A percentile compares a stretch with the other conserved stretches of the same genome.
Conservation (phyloP, 1,140 invertebrate genomes). For the Drosophila littoralis region DNA sequence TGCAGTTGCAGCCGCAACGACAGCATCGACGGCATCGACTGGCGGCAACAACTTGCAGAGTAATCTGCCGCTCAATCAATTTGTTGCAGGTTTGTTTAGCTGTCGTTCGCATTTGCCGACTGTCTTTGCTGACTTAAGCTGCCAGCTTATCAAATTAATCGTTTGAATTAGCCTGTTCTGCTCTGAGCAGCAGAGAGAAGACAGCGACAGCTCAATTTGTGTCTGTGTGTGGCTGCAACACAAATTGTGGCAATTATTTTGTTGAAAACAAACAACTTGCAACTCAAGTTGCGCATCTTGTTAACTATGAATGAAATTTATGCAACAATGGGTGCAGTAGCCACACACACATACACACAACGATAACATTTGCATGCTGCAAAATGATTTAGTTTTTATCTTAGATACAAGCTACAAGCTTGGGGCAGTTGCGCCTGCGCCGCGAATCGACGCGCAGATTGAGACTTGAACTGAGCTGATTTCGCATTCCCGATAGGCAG, state of each 20-base stretch:
- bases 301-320: constrained; percentile 81
- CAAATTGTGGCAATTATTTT: constrained; percentile 78
- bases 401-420: constrained; percentile 21
- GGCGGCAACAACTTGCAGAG: constrained; percentile 51
- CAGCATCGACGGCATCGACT: constrained; percentile 7
- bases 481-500: constrained; percentile 38
- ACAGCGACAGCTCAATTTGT: constrained; percentile 69
- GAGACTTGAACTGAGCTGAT: constrained; percentile 66
- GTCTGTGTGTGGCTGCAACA: constrained; percentile 32
- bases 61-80: constrained; percentile 78
- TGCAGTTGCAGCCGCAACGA: constrained; percentile 7
- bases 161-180: constrained; percentile 69
- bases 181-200: constrained; percentile 1
- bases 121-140: constrained; percentile 58
- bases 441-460: constrained; percentile 27
- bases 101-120: constrained; percentile 40
- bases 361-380: constrained; percentile 46
- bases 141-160: constrained; percentile 80
- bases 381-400: constrained; percentile 42
- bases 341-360: constrained; percentile 28
- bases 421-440: constrained; percentile 25
- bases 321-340: constrained; percentile 71
- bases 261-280: constrained; percentile 66
- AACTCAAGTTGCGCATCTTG: constrained; percentile 56
- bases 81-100: constrained; percentile 69